phyloP scores from a whole-genome alignment of 1,140 invertebrate genomes.

The Bombus impatiens region DNA sequence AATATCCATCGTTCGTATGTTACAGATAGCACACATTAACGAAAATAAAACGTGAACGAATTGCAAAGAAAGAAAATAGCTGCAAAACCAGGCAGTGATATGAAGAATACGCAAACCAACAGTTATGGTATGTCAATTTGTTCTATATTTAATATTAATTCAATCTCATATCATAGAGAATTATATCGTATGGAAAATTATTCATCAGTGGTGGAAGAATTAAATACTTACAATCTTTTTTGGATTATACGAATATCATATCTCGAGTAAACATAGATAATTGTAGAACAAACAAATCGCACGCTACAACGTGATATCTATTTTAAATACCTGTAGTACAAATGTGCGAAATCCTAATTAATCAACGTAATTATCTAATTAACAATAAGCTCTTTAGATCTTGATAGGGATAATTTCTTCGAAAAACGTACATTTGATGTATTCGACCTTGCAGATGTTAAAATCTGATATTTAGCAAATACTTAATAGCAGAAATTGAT shows the following conservation, averaged over 20 bases:
- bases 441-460: no score
- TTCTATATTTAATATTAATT: slow-evolving; percentile 15
- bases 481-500: no score
- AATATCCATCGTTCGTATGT: slow-evolving; percentile 46
- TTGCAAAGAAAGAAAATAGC: slow-evolving; percentile 38
- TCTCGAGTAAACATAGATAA: no score
- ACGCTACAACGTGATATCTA: no score
- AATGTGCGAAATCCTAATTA: not conserved
- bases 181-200: not conserved
- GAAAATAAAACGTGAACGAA: slow-evolving; percentile 42
- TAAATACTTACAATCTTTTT: rapidly evolving
- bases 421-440: not conserved
- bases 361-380: not conserved
- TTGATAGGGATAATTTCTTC: not conserved
- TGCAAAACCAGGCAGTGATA: slow-evolving; percentile 65
- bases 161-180: not conserved
- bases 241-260: no score
- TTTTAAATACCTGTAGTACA: not conserved
- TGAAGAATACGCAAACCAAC: slow-evolving; percentile 73
- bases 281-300: no score
- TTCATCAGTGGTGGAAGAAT: not conserved
- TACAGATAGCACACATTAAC: slow-evolving; percentile 56
- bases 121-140: slow-evolving; percentile 70
- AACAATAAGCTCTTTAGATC: not conserved
- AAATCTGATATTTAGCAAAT: no score